A percentile compares a stretch with the other conserved stretches of the same genome.
These are phyloP conservation scores for Yasuhikotakia modesta DNA, from an alignment of 2,797 vertebrate species.

Conservation along the genomic window DNA sequence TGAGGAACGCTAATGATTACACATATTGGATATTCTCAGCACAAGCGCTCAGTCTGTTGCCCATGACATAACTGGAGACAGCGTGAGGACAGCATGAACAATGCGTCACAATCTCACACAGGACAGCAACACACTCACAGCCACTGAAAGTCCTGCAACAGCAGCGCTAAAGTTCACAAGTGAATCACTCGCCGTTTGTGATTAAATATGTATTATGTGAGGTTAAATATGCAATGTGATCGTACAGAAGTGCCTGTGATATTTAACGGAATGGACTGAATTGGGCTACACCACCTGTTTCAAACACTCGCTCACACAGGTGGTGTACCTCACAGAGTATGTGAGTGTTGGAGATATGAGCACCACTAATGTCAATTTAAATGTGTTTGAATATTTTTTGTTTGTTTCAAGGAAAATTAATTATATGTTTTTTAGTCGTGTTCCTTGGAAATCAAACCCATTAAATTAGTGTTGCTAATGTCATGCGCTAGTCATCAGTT, in stretches of 20 bases:
- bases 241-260: constrained; percentile 5
- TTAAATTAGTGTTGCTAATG: too few relatives aligned
- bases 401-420: too few relatives aligned
- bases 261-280: neutral
- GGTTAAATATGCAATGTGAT: constrained; percentile 2
- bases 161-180: constrained; percentile 13
- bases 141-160: constrained; percentile 19
- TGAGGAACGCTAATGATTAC: constrained; percentile 21
- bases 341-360: too few relatives aligned
- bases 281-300: neutral
- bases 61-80: constrained; percentile 7
- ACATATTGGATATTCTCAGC: constrained; percentile 6
- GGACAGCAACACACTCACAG: constrained; percentile 9
- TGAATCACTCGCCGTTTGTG: constrained; percentile 9
- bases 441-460: too few relatives aligned
- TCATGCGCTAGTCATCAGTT: too few relatives aligned
- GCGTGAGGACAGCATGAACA: neutral
- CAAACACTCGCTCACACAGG: neutral
- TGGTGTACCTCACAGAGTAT: neutral
- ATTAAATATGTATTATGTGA: too few relatives aligned
- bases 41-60: constrained; percentile 15
- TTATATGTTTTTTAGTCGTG: too few relatives aligned
- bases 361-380: too few relatives aligned
- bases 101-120: constrained; percentile 33
- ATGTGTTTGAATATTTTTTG: neutral